Base-by-base conservation (phyloP, 2,888 invertebrate species). In the Pseudeuparius sepicola region DNA sequence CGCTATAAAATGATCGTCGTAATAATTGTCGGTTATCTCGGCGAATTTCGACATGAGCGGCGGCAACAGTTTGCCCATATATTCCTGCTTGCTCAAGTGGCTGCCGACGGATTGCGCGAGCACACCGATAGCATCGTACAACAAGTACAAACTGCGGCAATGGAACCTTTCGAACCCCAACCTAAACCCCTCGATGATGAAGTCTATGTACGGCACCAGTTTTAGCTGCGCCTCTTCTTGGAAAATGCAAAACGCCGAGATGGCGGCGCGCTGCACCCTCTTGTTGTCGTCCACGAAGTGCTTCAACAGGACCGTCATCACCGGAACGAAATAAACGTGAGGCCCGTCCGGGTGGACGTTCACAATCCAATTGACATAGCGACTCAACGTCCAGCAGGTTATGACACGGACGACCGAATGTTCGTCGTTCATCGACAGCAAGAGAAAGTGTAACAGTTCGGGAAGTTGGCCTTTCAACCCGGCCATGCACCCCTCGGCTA, bases 61-160 rank as follows among this genome's bases (percentile, higher is more conserved):
- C 5, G 79, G 78, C 75, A 83, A 76, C 44, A 83, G 53, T 54
- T 78, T 60, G 45, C 71, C 68, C 11, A 80, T 76, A 56, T 73
- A 80, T 40, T 76, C 74, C 6, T 69, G 69, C 54, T 75, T 75
- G 51, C 77, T 77, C 31, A 82, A 61, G 53, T 78, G 73, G 52
- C 70, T 71, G 3, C 81, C 80, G 9, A 82, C 80, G 4, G 77
- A 75, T 52, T 79, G 78, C 2, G 82, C 81, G 41, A 83, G 59
- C 4, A 81, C 82, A 15, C 80, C 80, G 49, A 83, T 78, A 5
- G 82, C 82, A 60, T 83, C 82, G 56, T 83, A 84, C 31, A 83
- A 61, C 34, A 83, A 75, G 46, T 83, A 63, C 48, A 81, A 61
- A 55, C 82, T 83, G 53, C 81, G 77, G 52, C 78, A 78, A 66